Percentiles rank a stretch among this genome's conserved stretches.
Conservation (phyloP, 2,888 invertebrate species). For the Spisula subtruncata region DNA sequence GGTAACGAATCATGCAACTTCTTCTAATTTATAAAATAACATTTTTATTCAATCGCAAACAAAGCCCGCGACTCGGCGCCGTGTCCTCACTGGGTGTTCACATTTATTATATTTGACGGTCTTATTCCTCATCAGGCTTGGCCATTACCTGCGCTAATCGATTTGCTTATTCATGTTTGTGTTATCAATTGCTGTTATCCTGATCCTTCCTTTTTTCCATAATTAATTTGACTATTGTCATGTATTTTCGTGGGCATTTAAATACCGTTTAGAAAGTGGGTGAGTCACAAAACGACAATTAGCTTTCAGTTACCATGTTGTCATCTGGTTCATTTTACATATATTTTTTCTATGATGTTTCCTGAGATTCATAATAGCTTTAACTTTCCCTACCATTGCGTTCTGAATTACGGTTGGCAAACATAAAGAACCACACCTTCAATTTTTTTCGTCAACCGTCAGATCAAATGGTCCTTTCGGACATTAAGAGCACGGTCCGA, state of each 20-base stretch:
- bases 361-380: too few species aligned
- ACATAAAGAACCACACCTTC: too few species aligned
- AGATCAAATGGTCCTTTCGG: too few species aligned
- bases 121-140: not conserved
- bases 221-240: not conserved
- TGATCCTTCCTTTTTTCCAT: not conserved
- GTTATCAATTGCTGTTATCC: not conserved
- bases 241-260: conserved; percentile 16
- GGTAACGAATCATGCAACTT: conserved; percentile 75
- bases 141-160: not conserved
- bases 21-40: not conserved
- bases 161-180: not conserved
- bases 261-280: not conserved
- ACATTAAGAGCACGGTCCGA: too few species aligned
- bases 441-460: too few species aligned
- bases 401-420: too few species aligned
- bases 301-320: too few species aligned
- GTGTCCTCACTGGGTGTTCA: not conserved
- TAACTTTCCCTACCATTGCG: too few species aligned
- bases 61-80: conserved; percentile 35
- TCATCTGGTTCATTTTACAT: too few species aligned
- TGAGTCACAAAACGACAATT: too few species aligned
- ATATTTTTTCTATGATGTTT: too few species aligned
- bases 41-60: conserved; percentile 25
- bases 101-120: too few species aligned